Evolutionary conservation across 2,797 vertebrate genomes (phyloP).

Genomic region (Hafferia zeledoni): DNA sequence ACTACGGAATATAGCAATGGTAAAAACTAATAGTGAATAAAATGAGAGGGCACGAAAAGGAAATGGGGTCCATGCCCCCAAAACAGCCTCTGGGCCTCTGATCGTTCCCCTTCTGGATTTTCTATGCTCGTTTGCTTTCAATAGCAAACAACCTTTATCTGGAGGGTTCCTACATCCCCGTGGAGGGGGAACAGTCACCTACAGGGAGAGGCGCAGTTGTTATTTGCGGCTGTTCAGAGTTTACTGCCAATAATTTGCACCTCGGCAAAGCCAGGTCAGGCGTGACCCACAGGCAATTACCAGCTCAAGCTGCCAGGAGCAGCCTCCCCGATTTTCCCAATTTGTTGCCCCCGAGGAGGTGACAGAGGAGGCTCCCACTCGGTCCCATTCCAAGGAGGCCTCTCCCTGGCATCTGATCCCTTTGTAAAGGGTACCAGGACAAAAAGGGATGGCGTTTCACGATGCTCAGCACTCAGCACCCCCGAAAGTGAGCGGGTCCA

Average conservation of each 20-base stretch:
- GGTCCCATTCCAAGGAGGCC: not conserved
- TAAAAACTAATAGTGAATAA: not conserved
- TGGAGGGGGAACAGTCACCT: not conserved
- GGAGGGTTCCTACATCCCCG: not conserved
- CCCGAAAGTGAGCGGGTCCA: rapidly evolving
- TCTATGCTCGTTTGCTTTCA: not conserved
- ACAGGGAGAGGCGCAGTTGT: not conserved
- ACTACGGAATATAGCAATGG: not conserved
- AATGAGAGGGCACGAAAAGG: not conserved
- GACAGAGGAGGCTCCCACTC: not conserved
- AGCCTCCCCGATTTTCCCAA: not conserved
- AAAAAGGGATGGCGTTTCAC: not conserved
- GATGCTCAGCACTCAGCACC: not conserved
- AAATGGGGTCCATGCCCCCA: not conserved
- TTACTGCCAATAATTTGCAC: not conserved
- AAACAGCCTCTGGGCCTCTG: not conserved
- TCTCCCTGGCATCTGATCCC: not conserved
- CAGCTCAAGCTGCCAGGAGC: not conserved
- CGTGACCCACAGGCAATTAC: rapidly evolving
- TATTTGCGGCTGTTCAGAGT: not conserved
- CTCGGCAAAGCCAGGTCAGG: rapidly evolving
- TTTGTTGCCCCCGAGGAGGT: rapidly evolving
- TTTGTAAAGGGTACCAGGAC: not conserved
- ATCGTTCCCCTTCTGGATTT: not conserved
- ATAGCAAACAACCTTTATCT: not conserved